Evolutionary conservation across 2,797 vertebrate species (phyloP), one percentile per base, ranked within the genome.

Genomic region (Alca torda): DNA sequence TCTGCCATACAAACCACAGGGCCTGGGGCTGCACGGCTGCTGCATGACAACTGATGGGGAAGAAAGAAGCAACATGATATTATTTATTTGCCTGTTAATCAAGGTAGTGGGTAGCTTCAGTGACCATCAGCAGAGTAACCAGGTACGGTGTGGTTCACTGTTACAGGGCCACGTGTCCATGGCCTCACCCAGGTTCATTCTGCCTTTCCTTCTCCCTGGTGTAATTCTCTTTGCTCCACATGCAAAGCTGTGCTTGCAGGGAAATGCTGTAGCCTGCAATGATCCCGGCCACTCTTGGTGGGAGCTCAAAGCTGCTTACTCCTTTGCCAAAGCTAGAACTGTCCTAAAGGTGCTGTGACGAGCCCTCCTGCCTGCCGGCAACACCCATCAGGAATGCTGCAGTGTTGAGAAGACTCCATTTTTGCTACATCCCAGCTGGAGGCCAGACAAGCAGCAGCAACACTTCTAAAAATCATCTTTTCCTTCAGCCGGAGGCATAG

Each of bases 1-100:
- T 53, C 73, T 51, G 30, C 21, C 2, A 1, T 35, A 26, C 0
- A 11, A 64, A 33, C 39, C 20, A 2, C 0, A 2, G 20, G 9
- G n/a, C 39, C 28, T 48, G 79, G 39, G 23, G 41, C 64, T 87
- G 17, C 30, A 17, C 1, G 4, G 51, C 51, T 79, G 43, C 56
- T 56, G 53, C 1, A 0, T 39, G 60, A 46, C 46, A 65, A 12
- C 8, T 28, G 60, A 12, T 46, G 46, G 50, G 76, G 70, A 82
- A 81, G 33, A 48, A 73, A 59, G 33, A 64, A 69, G 35, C 18
- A 41, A 45, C 19, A 11, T 8, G 1, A 2, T 73, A n/a, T 35
- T 4, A 31, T 54, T 80, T 57, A 54, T 68, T 54, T 92, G 18
- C 39, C 30, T n/a, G 15, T 81, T 80, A 53, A 31, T 68, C 67